Base-by-base conservation (phyloP, 2,888 invertebrate species). In the Endotricha flammealis region DNA sequence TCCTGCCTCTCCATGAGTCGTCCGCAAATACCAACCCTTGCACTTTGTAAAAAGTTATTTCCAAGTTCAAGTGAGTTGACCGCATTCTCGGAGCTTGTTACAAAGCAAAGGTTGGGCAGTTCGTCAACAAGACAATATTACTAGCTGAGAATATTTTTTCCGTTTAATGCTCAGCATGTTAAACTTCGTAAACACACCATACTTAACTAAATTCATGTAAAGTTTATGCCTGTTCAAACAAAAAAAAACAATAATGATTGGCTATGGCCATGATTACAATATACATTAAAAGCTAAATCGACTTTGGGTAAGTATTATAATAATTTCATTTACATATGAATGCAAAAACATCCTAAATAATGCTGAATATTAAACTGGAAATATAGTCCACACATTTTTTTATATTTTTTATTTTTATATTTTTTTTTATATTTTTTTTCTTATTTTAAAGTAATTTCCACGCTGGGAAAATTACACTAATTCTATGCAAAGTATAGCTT, bases 401-500 rank as follows among this genome's bases (percentile, higher is more conserved):
- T 23, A 33, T 47, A 57, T 63, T 70, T 67, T 59, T 61, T 41
- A 39, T 53, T 56, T 51, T 55, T 57, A 59, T 61, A 62, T 60
- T 67, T 57, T 59, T 58, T 65, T 67, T 60, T 64, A 58, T 66
- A 60, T 52, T 46, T 56, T 57, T 64, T 65, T 65, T 64, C 65
- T 57, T 59, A 60, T 68, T 66, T 67, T 69, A 66, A 64, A 86
- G 85, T 87, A 83, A 86, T 86, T 88, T 88, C 83, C 87, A 88
- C 87, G 88, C 88, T 90, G 89, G 92, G 92, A 93, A 93, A 92
- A 92, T 91, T 91, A 90, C 92, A 93, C 93, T 93, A 93, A 91
- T 92, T 93, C 92, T 92, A 93, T 93, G 93, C 93, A 93, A 93
- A 94, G 93, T 93, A 93, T 93, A 93, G 93, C 91, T 92, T 92